These are phyloP conservation scores for Limnodromus scolopaceus DNA, from an alignment of 2,797 vertebrate species.

Conservation along the genomic window DNA sequence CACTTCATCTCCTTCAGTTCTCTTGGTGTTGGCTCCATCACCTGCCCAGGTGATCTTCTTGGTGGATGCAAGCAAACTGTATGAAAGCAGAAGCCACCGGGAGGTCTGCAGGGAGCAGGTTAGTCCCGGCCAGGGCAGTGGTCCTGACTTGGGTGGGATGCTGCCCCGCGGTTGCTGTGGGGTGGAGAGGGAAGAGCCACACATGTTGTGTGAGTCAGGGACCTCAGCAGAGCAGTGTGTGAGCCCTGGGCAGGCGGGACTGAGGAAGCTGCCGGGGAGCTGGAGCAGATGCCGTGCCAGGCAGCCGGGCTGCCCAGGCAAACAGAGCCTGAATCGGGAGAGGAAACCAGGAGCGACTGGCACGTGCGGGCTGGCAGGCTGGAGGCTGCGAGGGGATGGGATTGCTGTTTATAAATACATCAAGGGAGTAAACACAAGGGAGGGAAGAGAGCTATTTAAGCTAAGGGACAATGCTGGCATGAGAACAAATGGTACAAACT, in stretches of 20 bases:
- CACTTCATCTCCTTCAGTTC: not conserved
- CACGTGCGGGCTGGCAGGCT: slow-evolving; percentile 28
- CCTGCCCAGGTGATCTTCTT: not conserved
- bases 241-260: not conserved
- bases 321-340: not conserved
- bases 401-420: slow-evolving; percentile 82
- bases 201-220: fast-evolving
- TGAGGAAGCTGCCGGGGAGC: not conserved
- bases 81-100: not conserved
- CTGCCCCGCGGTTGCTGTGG: not conserved
- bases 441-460: slow-evolving; percentile 68
- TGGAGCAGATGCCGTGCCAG: not conserved
- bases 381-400: slow-evolving; percentile 56
- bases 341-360: slow-evolving; percentile 10
- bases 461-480: slow-evolving; percentile 62
- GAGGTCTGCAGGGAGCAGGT: not conserved
- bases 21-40: not conserved
- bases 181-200: not conserved
- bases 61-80: not conserved
- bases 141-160: not conserved
- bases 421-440: slow-evolving; percentile 79
- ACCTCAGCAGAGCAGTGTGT: fast-evolving
- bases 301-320: not conserved
- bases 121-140: not conserved
- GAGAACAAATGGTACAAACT: slow-evolving; percentile 60